Evolutionary conservation across 2,113 vertebrate genomes (phyloP).

Genomic region (Tenrec ecaudatus): DNA sequence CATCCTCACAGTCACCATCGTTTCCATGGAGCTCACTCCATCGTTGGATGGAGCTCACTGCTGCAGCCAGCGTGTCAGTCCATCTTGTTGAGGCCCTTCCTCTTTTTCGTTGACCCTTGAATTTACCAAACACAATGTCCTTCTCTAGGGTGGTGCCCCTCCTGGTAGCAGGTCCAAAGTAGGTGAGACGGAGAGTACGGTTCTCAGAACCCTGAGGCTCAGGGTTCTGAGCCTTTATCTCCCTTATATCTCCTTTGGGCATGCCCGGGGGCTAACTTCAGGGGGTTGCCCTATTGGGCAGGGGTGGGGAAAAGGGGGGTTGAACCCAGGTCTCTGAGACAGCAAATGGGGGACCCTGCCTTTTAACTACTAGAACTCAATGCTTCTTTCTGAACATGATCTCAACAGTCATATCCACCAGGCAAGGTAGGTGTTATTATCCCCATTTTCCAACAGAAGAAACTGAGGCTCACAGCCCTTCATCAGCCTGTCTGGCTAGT

Average conservation of each 20-base stretch:
- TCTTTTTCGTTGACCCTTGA: neutral
- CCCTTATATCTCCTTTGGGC: neutral
- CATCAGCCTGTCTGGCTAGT: neutral
- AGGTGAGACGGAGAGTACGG: neutral
- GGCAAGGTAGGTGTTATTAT: neutral
- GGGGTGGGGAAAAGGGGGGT: rapidly evolving
- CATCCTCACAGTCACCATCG: too few relatives aligned
- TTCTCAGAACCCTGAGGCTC: neutral
- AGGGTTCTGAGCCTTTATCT: neutral
- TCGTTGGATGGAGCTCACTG: too few relatives aligned
- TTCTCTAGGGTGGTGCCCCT: neutral
- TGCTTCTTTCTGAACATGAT: neutral
- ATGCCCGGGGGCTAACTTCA: neutral
- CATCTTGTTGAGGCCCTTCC: too few relatives aligned
- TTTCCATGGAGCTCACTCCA: too few relatives aligned
- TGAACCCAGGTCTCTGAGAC: neutral
- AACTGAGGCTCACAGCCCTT: neutral
- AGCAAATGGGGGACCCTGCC: neutral
- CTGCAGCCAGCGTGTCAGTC: too few relatives aligned
- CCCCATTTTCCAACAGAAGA: neutral
- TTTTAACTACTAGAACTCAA: neutral
- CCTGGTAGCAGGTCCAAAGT: too few relatives aligned
- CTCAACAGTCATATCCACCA: neutral
- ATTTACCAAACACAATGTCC: neutral
- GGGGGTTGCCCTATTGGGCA: neutral